phyloP scores from a whole-genome alignment of 2,888 invertebrate genomes.

The Steinernema hermaphroditum region DNA sequence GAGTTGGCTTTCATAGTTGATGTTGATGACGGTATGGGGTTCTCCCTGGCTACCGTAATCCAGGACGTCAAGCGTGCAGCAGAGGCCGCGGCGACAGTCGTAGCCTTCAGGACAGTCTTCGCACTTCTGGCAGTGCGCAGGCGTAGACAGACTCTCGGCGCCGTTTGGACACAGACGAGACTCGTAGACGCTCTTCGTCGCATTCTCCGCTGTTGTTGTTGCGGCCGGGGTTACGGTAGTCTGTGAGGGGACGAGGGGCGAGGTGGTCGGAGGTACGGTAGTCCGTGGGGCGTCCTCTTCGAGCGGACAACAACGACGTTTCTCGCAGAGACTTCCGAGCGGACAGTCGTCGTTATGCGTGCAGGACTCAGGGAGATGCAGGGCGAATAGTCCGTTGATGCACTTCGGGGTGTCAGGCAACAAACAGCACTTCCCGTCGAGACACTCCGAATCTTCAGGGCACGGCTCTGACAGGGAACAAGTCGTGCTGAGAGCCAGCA shows the following conservation, averaged over 20 bases:
- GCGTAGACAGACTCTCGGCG: constrained; percentile 32
- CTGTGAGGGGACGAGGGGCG: neutral
- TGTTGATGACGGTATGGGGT: neutral
- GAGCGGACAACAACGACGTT: constrained; percentile 53
- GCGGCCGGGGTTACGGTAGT: neutral
- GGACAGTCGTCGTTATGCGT: constrained; percentile 51
- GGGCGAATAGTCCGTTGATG: constrained; percentile 45
- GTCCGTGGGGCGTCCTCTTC: constrained; percentile 20
- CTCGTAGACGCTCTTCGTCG: constrained; percentile 15
- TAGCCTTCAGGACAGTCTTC: constrained; percentile 39
- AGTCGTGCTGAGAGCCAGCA: neutral
- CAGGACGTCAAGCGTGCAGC: constrained; percentile 34
- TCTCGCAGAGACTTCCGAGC: constrained; percentile 48
- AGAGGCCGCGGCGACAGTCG: constrained; percentile 35
- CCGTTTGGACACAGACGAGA: constrained; percentile 36
- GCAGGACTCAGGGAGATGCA: constrained; percentile 48
- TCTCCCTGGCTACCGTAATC: constrained; percentile 16
- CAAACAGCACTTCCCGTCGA: constrained; percentile 51
- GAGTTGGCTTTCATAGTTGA: neutral
- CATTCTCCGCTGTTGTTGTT: neutral
- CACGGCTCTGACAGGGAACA: constrained; percentile 51
- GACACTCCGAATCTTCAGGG: constrained; percentile 51
- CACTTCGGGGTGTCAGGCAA: constrained; percentile 38
- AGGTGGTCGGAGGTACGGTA: neutral
- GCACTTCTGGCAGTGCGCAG: constrained; percentile 32